A percentile compares a stretch with the other conserved stretches of the same genome.
Conservation (phyloP, 1,140 invertebrate genomes). For the Chrysomallon squamiferum region DNA sequence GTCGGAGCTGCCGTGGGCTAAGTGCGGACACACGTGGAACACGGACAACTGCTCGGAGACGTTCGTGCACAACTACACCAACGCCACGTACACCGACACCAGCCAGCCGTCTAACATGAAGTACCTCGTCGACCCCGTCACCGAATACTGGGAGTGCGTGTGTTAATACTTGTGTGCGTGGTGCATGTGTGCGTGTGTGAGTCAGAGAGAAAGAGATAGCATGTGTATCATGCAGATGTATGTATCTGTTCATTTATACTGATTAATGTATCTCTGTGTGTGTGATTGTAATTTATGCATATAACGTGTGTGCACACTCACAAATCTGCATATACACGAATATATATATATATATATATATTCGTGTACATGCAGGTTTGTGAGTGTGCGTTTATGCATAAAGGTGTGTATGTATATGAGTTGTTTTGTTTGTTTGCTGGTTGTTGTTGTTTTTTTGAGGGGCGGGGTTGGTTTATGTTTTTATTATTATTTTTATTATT, state of each 20-base stretch:
- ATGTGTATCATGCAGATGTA: background rate
- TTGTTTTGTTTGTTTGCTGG: background rate
- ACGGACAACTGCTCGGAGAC: conserved; percentile 29
- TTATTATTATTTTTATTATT: no score
- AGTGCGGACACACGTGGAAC: conserved; percentile 69
- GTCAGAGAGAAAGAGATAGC: background rate
- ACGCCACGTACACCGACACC: background rate
- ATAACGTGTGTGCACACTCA: no score
- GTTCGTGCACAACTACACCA: conserved; percentile 35
- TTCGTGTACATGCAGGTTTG: no score
- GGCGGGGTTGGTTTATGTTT: no score
- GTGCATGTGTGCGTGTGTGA: conserved; percentile 1
- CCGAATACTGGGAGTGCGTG: conserved; percentile 47
- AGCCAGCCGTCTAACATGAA: background rate
- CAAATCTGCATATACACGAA: no score
- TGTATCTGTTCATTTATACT: conserved; percentile 63
- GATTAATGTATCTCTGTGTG: conserved; percentile 43
- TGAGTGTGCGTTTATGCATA: background rate
- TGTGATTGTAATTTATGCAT: no score
- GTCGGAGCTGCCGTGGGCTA: conserved; percentile 85
- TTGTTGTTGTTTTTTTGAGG: no score
- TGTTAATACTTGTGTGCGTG: background rate
- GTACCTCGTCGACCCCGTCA: conserved; percentile 27
- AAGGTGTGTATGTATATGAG: background rate
- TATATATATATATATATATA: no score